Conservation (phyloP, 2,888 invertebrate species). For the Pterobdella sp. region DNA sequence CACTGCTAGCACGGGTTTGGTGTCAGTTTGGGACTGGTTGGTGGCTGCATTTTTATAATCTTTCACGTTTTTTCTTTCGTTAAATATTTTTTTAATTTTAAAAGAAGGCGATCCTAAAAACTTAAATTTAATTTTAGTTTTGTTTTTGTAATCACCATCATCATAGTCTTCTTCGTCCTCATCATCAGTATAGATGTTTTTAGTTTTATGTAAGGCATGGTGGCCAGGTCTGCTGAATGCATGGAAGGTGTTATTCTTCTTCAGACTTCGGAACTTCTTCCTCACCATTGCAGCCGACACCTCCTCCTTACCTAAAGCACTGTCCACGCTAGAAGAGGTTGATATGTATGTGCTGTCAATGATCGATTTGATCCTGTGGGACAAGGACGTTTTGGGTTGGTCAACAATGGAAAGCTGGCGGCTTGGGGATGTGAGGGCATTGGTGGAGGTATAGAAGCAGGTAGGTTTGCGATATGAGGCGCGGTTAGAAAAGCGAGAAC, state of each 20-base stretch:
- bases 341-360: too few species aligned
- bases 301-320: slow-evolving; percentile 35
- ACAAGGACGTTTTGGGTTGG: neutral
- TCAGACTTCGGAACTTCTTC: neutral
- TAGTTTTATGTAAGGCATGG: neutral
- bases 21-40: too few species aligned
- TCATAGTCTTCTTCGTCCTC: neutral
- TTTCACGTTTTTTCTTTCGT: neutral
- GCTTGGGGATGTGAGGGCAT: neutral
- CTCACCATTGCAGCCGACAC: neutral
- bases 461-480: neutral
- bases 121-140: neutral
- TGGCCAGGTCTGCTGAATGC: neutral
- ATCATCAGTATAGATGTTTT: neutral
- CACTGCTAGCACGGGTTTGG: neutral
- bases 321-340: slow-evolving; percentile 36
- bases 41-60: neutral
- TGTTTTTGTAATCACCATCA: neutral
- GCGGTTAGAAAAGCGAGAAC: neutral
- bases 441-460: neutral
- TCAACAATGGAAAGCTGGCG: neutral
- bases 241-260: neutral
- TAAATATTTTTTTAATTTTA: neutral
- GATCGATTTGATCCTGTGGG: too few species aligned
- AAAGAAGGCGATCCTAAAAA: neutral